These are phyloP conservation scores for Drosophila paracracens DNA, from an alignment of 2,888 invertebrate species.

Conservation along the genomic window DNA sequence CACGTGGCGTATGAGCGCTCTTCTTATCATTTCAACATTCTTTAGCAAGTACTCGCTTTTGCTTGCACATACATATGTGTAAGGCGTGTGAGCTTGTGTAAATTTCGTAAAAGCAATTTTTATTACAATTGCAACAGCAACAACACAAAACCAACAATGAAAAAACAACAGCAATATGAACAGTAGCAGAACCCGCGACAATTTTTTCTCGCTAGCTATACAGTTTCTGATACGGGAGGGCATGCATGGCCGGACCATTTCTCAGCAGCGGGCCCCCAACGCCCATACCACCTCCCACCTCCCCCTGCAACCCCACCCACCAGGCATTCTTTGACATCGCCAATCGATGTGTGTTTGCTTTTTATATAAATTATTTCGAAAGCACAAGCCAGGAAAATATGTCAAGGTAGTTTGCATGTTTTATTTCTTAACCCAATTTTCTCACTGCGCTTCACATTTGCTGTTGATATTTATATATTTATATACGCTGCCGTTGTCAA, in stretches of 20 bases:
- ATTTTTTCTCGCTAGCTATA: conserved; percentile 20
- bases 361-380: conserved; percentile 50
- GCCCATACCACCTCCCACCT: not conserved
- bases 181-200: not conserved
- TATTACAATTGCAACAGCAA: conserved; percentile 60
- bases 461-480: conserved; percentile 24
- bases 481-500: conserved; percentile 15
- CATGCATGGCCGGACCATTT: conserved; percentile 12
- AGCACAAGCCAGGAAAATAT: conserved; percentile 56
- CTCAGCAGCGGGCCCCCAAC: not conserved
- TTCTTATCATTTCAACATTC: conserved; percentile 56
- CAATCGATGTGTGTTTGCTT: conserved; percentile 45
- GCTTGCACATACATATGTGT: conserved; percentile 12
- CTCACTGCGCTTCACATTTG: conserved; percentile 29
- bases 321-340: conserved; percentile 11
- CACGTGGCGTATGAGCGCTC: conserved; percentile 55
- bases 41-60: conserved; percentile 18
- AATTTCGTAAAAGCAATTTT: conserved; percentile 39
- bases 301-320: not conserved
- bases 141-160: conserved; percentile 3
- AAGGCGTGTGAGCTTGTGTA: conserved; percentile 1
- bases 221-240: conserved; percentile 36
- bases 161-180: not conserved
- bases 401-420: conserved; percentile 77
- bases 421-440: conserved; percentile 77